Evolutionary conservation across 2,888 invertebrate genomes (phyloP).

Genomic region (Drosophila conformis): DNA sequence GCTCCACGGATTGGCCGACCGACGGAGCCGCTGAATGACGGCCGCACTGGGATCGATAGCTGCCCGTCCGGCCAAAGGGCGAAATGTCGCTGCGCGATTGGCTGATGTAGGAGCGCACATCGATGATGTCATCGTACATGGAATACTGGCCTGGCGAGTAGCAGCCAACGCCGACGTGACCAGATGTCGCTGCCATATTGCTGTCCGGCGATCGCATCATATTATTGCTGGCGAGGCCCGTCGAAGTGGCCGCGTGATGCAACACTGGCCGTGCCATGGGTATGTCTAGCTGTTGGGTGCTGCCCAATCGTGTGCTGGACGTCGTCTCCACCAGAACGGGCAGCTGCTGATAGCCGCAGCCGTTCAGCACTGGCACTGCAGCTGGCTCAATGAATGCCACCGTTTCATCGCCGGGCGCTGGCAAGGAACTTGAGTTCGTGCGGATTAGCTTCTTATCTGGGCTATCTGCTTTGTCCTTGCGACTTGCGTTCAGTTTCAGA

Average conservation of each 20-base stretch:
- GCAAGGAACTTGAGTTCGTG: conserved; percentile 12
- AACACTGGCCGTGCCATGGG: conserved; percentile 83
- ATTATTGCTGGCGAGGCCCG: conserved; percentile 55
- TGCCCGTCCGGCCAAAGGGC: conserved; percentile 89
- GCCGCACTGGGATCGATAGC: conserved; percentile 90
- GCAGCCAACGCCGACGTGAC: conserved; percentile 71
- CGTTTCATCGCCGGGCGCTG: conserved; percentile 66
- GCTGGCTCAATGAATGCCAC: conserved; percentile 76
- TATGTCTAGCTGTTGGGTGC: conserved; percentile 78
- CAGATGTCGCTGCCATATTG: not conserved
- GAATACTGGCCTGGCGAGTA: conserved; percentile 86
- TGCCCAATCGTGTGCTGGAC: conserved; percentile 72
- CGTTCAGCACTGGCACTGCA: conserved; percentile 20
- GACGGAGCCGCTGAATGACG: conserved; percentile 81
- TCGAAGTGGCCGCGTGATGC: conserved; percentile 76
- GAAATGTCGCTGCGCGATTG: conserved; percentile 91
- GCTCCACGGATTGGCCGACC: conserved; percentile 58
- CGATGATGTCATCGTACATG: conserved; percentile 88
- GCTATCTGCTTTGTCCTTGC: conserved; percentile 46
- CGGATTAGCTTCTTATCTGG: conserved; percentile 48
- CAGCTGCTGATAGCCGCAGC: conserved; percentile 88
- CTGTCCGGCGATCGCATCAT: conserved; percentile 63
- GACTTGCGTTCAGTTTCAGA: conserved; percentile 83
- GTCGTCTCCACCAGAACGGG: conserved; percentile 88
- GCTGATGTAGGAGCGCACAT: conserved; percentile 90